These are phyloP conservation scores for Dinoponera quadriceps DNA, from an alignment of 1,140 invertebrate genomes.

Conservation along the genomic window DNA sequence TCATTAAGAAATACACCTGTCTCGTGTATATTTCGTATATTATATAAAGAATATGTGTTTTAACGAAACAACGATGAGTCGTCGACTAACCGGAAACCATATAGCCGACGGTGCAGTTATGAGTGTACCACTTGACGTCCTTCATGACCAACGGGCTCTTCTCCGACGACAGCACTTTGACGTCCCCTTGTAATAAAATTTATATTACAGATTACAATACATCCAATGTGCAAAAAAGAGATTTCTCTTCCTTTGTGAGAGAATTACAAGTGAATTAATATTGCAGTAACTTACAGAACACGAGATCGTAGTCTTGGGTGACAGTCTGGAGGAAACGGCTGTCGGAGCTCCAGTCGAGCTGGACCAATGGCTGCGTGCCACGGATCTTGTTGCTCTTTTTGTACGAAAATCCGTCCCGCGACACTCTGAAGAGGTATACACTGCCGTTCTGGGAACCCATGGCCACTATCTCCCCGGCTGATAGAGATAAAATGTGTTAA, in stretches of 20 bases:
- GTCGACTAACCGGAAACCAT: constrained; percentile 90
- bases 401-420: constrained; percentile 94
- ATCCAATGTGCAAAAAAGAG: neutral
- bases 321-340: constrained; percentile 95
- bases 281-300: constrained; percentile 90
- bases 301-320: constrained; percentile 96
- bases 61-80: neutral
- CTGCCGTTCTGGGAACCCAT: constrained; percentile 96
- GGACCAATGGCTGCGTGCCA: constrained; percentile 92
- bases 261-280: neutral
- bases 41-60: too few relatives aligned
- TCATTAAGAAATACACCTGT: too few relatives aligned
- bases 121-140: constrained; percentile 95
- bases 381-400: constrained; percentile 95
- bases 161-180: constrained; percentile 92
- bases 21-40: too few relatives aligned
- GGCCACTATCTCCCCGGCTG: constrained; percentile 95
- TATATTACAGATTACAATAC: neutral
- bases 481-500: constrained; percentile 49
- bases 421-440: constrained; percentile 93
- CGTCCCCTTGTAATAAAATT: constrained; percentile 90
- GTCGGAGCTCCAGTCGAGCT: constrained; percentile 96
- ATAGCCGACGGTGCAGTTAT: constrained; percentile 94
- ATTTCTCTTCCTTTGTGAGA: too few relatives aligned
- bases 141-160: constrained; percentile 95